phyloP scores from a whole-genome alignment of 2,797 vertebrate species.

The Rallus crepitans region DNA sequence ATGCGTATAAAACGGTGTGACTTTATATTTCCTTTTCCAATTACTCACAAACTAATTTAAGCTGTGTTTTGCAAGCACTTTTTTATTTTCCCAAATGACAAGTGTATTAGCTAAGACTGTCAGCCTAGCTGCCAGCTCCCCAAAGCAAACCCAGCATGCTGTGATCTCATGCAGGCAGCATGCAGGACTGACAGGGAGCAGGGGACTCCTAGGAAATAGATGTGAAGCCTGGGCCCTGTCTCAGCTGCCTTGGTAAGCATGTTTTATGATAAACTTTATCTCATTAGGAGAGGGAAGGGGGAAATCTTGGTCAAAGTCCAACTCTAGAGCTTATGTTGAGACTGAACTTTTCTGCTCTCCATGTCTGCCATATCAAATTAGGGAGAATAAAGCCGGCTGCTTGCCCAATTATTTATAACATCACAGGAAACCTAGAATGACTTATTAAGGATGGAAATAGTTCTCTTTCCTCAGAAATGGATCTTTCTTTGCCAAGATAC shows the following conservation, averaged over 20 bases:
- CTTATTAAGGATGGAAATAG: constrained; percentile 83
- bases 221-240: constrained; percentile 51
- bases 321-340: constrained; percentile 69
- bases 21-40: constrained; percentile 72
- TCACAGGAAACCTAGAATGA: constrained; percentile 81
- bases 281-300: constrained; percentile 56
- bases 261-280: constrained; percentile 75
- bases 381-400: constrained; percentile 77
- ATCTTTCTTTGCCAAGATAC: constrained; percentile 78
- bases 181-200: not conserved
- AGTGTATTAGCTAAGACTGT: constrained; percentile 75
- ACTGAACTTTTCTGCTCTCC: constrained; percentile 72
- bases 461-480: constrained; percentile 75
- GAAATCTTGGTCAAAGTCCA: constrained; percentile 70
- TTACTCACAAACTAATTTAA: constrained; percentile 66
- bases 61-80: constrained; percentile 67
- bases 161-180: constrained; percentile 72
- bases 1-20: constrained; percentile 36
- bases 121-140: constrained; percentile 40
- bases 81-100: constrained; percentile 69
- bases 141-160: constrained; percentile 54
- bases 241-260: constrained; percentile 58
- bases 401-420: constrained; percentile 82
- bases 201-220: constrained; percentile 63
- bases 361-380: constrained; percentile 81